A percentile compares a stretch with the other conserved stretches of the same genome.
phyloP scores from a whole-genome alignment of 2,113 vertebrate genomes.

The Tricholaema leucomelas region DNA sequence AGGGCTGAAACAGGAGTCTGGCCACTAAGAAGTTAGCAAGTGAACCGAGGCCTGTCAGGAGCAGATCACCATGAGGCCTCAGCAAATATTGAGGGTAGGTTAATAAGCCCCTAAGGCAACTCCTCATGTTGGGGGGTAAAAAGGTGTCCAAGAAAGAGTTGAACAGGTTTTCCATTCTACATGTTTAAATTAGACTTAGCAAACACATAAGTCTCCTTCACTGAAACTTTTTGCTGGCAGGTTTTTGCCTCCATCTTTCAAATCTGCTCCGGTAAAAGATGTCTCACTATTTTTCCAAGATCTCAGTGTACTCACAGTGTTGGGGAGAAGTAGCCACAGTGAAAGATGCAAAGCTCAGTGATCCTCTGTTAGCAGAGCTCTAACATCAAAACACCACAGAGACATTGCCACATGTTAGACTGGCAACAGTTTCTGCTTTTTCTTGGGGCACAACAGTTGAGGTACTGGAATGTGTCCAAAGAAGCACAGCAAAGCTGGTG shows the following conservation, averaged over 20 bases:
- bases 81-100: not conserved
- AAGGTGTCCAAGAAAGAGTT: not conserved
- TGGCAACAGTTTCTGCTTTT: not conserved
- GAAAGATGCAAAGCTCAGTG: not conserved
- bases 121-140: not conserved
- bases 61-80: not conserved
- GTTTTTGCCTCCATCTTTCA: not conserved
- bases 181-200: not conserved
- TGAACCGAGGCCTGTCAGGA: not conserved
- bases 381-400: not conserved
- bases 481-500: too few species aligned
- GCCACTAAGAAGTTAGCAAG: not conserved
- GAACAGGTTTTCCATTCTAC: not conserved
- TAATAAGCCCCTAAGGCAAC: not conserved
- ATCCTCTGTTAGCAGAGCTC: not conserved
- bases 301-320: not conserved
- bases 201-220: not conserved
- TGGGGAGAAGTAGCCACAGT: not conserved
- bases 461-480: too few species aligned
- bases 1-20: not conserved
- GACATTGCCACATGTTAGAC: not conserved
- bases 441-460: not conserved
- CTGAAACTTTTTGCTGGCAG: not conserved
- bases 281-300: not conserved
- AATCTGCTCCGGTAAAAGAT: not conserved